Conservation (phyloP, 2,888 invertebrate species). For the Pseudococcus viburni region DNA sequence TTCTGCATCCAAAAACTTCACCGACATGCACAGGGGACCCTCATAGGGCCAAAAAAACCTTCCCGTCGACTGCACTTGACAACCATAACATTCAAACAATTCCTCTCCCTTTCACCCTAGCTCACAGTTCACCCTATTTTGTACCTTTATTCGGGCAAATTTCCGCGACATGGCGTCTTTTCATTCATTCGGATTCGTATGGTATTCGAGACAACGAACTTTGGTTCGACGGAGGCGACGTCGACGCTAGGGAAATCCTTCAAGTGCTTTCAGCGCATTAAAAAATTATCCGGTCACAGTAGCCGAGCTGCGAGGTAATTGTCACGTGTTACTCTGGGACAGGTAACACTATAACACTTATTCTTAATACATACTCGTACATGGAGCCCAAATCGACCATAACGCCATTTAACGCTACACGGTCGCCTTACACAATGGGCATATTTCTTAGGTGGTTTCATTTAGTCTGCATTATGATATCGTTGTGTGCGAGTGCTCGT, state of each 20-base stretch:
- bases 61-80: background rate
- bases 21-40: background rate
- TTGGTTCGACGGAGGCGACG: background rate
- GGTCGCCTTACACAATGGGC: constrained; percentile 14
- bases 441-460: constrained; percentile 5
- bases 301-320: no score
- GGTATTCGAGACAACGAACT: background rate
- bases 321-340: no score
- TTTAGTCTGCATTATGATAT: background rate
- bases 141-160: background rate
- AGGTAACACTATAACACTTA: background rate
- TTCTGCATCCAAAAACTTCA: background rate
- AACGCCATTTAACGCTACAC: constrained; percentile 5
- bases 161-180: background rate
- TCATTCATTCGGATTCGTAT: background rate
- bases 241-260: background rate
- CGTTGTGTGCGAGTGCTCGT: background rate
- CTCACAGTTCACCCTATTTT: background rate
- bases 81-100: background rate
- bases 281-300: no score
- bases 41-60: background rate
- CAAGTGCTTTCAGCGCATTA: no score
- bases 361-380: background rate
- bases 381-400: constrained; percentile 15
- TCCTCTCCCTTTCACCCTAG: background rate